phyloP scores from a whole-genome alignment of 2,888 invertebrate genomes.

The Heteromurus nitidus region DNA sequence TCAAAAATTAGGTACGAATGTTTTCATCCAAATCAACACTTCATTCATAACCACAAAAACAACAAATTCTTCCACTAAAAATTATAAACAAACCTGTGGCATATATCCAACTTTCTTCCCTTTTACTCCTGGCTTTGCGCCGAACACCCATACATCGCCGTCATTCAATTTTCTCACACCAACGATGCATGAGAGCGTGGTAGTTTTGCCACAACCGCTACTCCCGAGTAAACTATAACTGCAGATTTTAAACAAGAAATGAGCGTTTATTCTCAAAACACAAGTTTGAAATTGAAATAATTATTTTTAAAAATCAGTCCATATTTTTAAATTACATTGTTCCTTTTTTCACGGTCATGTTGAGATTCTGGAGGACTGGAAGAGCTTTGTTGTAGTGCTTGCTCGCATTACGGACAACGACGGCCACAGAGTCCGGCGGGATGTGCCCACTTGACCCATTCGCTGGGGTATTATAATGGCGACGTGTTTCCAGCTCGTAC shows the following conservation, averaged over 20 bases:
- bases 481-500: background rate
- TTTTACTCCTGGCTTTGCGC: constrained; percentile 90
- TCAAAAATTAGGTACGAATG: constrained; percentile 75
- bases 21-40: too few relatives aligned
- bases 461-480: too few relatives aligned
- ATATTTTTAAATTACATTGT: constrained; percentile 36
- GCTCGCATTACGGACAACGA: constrained; percentile 41
- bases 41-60: too few relatives aligned
- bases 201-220: constrained; percentile 84
- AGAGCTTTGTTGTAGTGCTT: constrained; percentile 43
- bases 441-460: too few relatives aligned
- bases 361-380: constrained; percentile 42
- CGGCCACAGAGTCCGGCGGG: too few relatives aligned
- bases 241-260: constrained; percentile 66
- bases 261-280: too few relatives aligned
- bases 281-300: background rate
- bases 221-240: background rate
- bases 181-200: constrained; percentile 82
- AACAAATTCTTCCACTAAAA: too few relatives aligned
- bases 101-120: constrained; percentile 96
- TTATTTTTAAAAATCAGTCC: background rate
- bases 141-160: constrained; percentile 92
- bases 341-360: constrained; percentile 59
- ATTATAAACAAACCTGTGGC: constrained; percentile 80
- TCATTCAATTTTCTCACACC: constrained; percentile 82